Evolutionary conservation across 2,113 vertebrate species (phyloP).

Genomic region (Empidonax alnorum): DNA sequence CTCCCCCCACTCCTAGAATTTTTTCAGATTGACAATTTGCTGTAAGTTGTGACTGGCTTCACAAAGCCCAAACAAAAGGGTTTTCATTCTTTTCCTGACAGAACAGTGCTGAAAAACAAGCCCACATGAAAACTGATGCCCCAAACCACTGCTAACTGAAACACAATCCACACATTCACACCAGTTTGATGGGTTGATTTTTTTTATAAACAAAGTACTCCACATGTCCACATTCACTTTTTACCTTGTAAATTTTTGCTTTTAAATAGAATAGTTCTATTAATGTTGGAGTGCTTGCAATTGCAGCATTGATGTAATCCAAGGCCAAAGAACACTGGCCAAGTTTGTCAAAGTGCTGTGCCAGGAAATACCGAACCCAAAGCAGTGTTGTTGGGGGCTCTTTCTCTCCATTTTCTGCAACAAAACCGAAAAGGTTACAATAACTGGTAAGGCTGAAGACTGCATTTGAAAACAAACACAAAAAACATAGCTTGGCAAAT

Average conservation of each 20-base stretch:
- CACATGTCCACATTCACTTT: background rate
- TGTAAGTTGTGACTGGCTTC: background rate
- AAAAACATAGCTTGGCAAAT: background rate
- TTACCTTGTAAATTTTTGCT: conserved; percentile 86
- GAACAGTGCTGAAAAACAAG: background rate
- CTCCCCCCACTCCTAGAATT: background rate
- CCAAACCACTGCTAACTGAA: background rate
- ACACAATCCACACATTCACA: background rate
- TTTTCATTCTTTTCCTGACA: background rate
- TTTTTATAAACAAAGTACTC: background rate
- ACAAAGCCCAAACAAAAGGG: background rate
- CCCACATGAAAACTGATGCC: background rate
- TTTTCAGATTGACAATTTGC: background rate
- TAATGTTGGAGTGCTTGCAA: conserved; percentile 81
- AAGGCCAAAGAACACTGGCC: conserved; percentile 80
- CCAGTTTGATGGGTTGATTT: background rate
- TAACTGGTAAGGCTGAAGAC: background rate
- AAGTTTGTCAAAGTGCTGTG: conserved; percentile 84
- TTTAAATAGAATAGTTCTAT: conserved; percentile 84
- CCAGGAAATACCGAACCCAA: conserved; percentile 83
- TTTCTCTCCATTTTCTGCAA: conserved; percentile 80
- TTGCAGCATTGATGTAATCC: conserved; percentile 81
- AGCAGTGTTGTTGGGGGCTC: conserved; percentile 81
- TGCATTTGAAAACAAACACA: background rate
- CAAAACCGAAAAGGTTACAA: conserved; percentile 30